Conservation (phyloP, 1,140 invertebrate species). For the Drosophila oshimai region DNA sequence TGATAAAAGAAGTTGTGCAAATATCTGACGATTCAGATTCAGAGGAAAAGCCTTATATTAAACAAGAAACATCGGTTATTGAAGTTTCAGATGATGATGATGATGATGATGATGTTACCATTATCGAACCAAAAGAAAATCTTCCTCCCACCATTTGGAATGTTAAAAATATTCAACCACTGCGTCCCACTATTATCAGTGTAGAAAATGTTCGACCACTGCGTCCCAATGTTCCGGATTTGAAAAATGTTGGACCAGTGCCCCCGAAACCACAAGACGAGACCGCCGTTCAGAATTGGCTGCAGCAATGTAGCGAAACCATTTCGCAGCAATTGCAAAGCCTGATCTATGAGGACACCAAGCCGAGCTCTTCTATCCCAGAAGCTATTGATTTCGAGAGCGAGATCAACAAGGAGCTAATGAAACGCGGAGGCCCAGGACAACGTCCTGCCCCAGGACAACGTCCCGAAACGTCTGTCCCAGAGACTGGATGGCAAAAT, state of each 20-base stretch:
- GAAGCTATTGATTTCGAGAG: slow-evolving; percentile 21
- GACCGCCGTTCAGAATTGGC: not conserved
- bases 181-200: too few species aligned
- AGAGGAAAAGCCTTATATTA: too few species aligned
- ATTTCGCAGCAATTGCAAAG: slow-evolving; percentile 5
- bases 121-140: too few species aligned
- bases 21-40: too few species aligned
- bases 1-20: not conserved
- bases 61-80: too few species aligned
- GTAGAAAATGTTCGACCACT: not conserved
- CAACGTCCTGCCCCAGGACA: too few species aligned
- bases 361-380: not conserved
- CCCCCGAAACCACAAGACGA: slow-evolving; percentile 5
- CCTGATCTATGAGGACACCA: not conserved
- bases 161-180: not conserved
- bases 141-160: not conserved
- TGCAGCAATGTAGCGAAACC: slow-evolving; percentile 12
- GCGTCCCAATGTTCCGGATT: not conserved
- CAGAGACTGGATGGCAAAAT: slow-evolving; percentile 8
- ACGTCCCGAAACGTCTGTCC: too few species aligned
- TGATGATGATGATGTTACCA: too few species aligned
- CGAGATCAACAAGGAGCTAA: slow-evolving; percentile 6
- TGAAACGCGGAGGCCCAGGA: not conserved
- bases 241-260: not conserved
- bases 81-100: too few species aligned